These are phyloP conservation scores for Australoheros scitulus DNA, from an alignment of 2,113 vertebrate species.

Conservation along the genomic window DNA sequence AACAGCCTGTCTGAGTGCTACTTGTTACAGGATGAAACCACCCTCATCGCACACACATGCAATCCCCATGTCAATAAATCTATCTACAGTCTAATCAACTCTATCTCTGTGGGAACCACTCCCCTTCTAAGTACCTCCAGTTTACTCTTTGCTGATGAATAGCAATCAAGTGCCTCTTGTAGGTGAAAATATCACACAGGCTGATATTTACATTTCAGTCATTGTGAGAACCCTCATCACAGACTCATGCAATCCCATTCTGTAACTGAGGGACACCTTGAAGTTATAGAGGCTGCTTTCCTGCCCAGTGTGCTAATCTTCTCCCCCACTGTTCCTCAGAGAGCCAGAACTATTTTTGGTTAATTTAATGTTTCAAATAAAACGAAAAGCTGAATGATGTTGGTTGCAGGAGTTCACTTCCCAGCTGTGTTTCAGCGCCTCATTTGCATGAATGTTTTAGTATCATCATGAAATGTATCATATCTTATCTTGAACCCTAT, in stretches of 20 bases:
- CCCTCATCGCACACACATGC: conserved; percentile 78
- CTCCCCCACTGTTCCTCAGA: background rate
- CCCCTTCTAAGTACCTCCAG: conserved; percentile 62
- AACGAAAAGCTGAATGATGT: conserved; percentile 9
- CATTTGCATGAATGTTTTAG: background rate
- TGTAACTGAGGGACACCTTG: conserved; percentile 4
- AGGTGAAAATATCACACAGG: conserved; percentile 61
- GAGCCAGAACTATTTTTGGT: background rate
- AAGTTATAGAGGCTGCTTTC: conserved; percentile 17
- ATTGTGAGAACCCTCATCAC: conserved; percentile 62
- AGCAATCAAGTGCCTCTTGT: conserved; percentile 71
- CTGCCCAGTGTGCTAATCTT: background rate
- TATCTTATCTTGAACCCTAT: background rate
- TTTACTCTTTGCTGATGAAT: conserved; percentile 57
- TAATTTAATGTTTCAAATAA: background rate
- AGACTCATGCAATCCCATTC: conserved; percentile 59
- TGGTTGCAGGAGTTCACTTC: background rate
- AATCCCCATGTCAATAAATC: conserved; percentile 51
- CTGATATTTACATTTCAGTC: conserved; percentile 63
- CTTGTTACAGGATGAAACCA: conserved; percentile 76
- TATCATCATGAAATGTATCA: background rate
- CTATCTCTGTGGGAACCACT: conserved; percentile 45
- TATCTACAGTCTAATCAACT: conserved; percentile 53
- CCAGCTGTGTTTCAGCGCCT: background rate
- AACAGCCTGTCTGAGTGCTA: conserved; percentile 74